A percentile compares a stretch with the other conserved stretches of the same genome.
Conservation (phyloP, 2,797 vertebrate genomes). For the Gambusia yucatana region DNA sequence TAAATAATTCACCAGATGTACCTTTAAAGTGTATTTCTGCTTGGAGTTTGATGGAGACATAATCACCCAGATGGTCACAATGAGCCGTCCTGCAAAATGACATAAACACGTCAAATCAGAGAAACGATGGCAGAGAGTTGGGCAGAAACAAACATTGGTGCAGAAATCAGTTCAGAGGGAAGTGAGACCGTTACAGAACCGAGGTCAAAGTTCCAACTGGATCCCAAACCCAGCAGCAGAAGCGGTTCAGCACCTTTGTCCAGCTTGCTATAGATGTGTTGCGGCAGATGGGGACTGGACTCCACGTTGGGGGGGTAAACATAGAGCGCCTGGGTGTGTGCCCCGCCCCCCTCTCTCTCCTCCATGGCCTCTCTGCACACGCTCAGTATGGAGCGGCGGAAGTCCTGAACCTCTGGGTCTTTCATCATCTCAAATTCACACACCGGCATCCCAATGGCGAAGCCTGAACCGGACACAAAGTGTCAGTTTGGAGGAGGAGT, state of each 20-base stretch:
- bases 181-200: neutral
- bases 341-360: slow-evolving; percentile 77
- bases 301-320: slow-evolving; percentile 86
- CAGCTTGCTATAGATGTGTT: slow-evolving; percentile 82
- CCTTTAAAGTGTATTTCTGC: slow-evolving; percentile 84
- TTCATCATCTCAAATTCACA: slow-evolving; percentile 82
- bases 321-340: slow-evolving; percentile 82
- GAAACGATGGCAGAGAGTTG: neutral
- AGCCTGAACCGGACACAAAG: slow-evolving; percentile 35
- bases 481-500: neutral
- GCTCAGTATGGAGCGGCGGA: slow-evolving; percentile 74
- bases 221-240: neutral
- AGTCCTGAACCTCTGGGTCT: slow-evolving; percentile 80
- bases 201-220: neutral
- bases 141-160: neutral
- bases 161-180: neutral
- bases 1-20: slow-evolving; percentile 16
- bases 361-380: slow-evolving; percentile 82
- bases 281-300: slow-evolving; percentile 79
- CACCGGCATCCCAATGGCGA: slow-evolving; percentile 78
- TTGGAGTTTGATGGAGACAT: slow-evolving; percentile 85
- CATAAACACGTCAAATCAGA: neutral
- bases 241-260: slow-evolving; percentile 59
- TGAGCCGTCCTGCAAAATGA: slow-evolving; percentile 75
- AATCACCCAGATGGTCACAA: slow-evolving; percentile 87